phyloP scores from a whole-genome alignment of 2,888 invertebrate species.

The Dorcus parallelipipedus region DNA sequence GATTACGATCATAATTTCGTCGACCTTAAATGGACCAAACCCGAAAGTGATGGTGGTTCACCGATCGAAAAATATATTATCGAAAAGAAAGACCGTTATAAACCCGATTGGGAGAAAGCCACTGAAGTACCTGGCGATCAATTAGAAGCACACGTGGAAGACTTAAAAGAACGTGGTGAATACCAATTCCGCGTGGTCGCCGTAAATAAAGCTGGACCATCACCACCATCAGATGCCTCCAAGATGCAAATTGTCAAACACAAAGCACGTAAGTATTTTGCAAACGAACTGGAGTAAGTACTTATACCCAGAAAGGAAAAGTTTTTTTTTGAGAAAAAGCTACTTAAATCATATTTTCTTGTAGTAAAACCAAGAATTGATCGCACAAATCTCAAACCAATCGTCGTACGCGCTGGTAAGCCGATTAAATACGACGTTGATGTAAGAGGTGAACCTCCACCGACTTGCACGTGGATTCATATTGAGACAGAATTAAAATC shows the following conservation, averaged over 20 bases:
- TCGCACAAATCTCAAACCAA: constrained; percentile 86
- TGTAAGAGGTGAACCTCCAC: constrained; percentile 93
- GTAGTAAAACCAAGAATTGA: constrained; percentile 96
- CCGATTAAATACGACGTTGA: constrained; percentile 90
- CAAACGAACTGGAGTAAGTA: neutral
- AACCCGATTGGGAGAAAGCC: constrained; percentile 87
- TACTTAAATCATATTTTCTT: constrained; percentile 23
- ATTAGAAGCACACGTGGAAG: constrained; percentile 74
- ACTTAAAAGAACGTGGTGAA: constrained; percentile 85
- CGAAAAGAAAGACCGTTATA: constrained; percentile 83
- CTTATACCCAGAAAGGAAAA: no score
- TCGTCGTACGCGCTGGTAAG: constrained; percentile 88
- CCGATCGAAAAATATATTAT: constrained; percentile 91
- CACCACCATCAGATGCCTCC: constrained; percentile 86
- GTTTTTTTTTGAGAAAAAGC: neutral
- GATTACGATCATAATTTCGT: constrained; percentile 95
- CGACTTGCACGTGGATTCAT: constrained; percentile 88
- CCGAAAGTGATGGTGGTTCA: constrained; percentile 85
- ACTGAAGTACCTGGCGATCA: constrained; percentile 75
- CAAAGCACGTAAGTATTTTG: constrained; percentile 69
- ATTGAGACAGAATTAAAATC: constrained; percentile 72
- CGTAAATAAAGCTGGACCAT: constrained; percentile 90
- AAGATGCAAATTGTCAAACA: constrained; percentile 85
- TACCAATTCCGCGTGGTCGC: constrained; percentile 89
- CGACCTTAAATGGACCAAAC: constrained; percentile 86